A percentile compares a stretch with the other conserved stretches of the same genome.
phyloP scores from a whole-genome alignment of 2,888 invertebrate genomes.

The Selenia dentaria region DNA sequence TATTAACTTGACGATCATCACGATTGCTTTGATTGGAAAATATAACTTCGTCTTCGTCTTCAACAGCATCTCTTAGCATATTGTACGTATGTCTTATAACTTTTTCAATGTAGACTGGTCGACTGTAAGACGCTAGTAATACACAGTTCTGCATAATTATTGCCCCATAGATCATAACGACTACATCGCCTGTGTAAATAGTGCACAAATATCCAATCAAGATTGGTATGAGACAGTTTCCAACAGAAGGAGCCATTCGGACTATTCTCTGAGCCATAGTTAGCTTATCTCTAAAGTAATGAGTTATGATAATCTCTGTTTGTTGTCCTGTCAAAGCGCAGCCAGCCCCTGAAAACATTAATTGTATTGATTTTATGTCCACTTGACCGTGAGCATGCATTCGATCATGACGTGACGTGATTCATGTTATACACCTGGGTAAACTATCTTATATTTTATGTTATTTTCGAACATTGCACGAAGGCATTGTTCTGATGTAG shows the following conservation, averaged over 20 bases:
- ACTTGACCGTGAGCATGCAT: conserved; percentile 9
- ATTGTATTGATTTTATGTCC: not conserved
- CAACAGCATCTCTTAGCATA: conserved; percentile 70
- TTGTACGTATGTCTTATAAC: conserved; percentile 75
- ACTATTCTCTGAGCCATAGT: conserved; percentile 77
- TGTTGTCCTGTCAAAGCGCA: conserved; percentile 83
- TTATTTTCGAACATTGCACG: conserved; percentile 17
- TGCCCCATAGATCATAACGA: conserved; percentile 84
- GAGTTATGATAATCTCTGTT: conserved; percentile 83
- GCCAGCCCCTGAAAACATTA: conserved; percentile 77
- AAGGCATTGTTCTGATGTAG: conserved; percentile 29
- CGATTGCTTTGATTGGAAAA: conserved; percentile 68
- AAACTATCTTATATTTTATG: conserved; percentile 23
- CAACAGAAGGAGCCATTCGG: conserved; percentile 79
- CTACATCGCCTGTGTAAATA: conserved; percentile 62
- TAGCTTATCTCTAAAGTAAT: conserved; percentile 84
- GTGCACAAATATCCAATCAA: conserved; percentile 78
- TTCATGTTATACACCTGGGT: conserved; percentile 28
- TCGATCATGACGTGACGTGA: conserved; percentile 13
- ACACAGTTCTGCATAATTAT: conserved; percentile 84
- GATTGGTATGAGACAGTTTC: conserved; percentile 80
- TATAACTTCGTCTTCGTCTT: conserved; percentile 85
- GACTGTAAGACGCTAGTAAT: conserved; percentile 77
- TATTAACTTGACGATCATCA: conserved; percentile 14
- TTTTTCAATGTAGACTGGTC: conserved; percentile 81